phyloP scores from a whole-genome alignment of 2,113 vertebrate species.

The Larimichthys polyactis region DNA sequence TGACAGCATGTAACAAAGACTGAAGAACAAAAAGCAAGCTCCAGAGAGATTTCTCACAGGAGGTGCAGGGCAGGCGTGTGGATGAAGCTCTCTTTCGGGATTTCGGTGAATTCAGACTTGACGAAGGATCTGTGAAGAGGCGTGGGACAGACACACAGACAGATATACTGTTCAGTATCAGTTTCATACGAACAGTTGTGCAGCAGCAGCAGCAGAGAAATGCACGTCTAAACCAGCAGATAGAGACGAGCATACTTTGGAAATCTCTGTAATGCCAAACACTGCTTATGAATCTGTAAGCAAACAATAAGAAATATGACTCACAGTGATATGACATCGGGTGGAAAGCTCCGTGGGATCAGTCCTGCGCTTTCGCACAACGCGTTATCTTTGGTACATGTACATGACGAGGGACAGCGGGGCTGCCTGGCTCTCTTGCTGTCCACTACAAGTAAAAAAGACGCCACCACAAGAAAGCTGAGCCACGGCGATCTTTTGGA shows the following conservation, averaged over 20 bases:
- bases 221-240: slow-evolving; percentile 1
- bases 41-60: slow-evolving; percentile 88
- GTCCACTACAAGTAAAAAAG: slow-evolving; percentile 78
- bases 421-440: slow-evolving; percentile 90
- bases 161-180: slow-evolving; percentile 16
- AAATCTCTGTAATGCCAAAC: neutral
- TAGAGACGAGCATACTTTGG: neutral
- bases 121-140: slow-evolving; percentile 87
- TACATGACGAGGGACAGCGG: slow-evolving; percentile 93
- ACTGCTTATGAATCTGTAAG: neutral
- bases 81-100: slow-evolving; percentile 88
- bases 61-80: slow-evolving; percentile 98
- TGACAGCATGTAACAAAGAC: slow-evolving; percentile 63
- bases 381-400: slow-evolving; percentile 99
- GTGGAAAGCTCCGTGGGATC: slow-evolving; percentile 94
- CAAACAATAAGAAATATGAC: slow-evolving; percentile 68
- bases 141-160: neutral
- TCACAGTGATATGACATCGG: slow-evolving; percentile 98
- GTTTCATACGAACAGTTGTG: slow-evolving; percentile 6
- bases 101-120: slow-evolving; percentile 83
- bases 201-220: slow-evolving; percentile 9
- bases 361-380: slow-evolving; percentile 94
- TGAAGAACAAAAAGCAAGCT: slow-evolving; percentile 65
- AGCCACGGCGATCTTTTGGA: slow-evolving; percentile 53
- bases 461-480: slow-evolving; percentile 53